These are phyloP conservation scores for Apogon talboti DNA, from an alignment of 2,797 vertebrate genomes.

Conservation along the genomic window DNA sequence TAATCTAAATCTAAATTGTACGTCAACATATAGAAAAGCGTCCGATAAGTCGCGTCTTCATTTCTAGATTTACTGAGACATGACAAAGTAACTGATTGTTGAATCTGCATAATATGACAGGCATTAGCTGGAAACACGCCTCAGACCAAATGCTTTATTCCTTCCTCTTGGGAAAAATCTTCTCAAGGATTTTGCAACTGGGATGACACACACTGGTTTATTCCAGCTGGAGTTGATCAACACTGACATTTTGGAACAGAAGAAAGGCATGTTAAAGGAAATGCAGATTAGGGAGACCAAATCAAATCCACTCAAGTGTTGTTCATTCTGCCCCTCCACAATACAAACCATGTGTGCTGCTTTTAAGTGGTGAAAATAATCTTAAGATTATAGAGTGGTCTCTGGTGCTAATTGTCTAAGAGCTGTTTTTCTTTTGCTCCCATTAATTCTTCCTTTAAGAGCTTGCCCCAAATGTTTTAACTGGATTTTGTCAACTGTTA, in stretches of 20 bases:
- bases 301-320: slow-evolving; percentile 80
- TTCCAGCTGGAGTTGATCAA: slow-evolving; percentile 78
- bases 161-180: slow-evolving; percentile 60
- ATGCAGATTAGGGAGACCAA: slow-evolving; percentile 78
- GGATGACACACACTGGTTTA: slow-evolving; percentile 55
- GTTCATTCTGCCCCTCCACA: slow-evolving; percentile 74
- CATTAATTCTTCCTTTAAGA: slow-evolving; percentile 78
- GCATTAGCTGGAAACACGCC: slow-evolving; percentile 34
- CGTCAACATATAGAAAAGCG: not conserved
- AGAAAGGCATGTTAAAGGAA: slow-evolving; percentile 77
- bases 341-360: slow-evolving; percentile 80
- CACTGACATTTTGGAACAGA: slow-evolving; percentile 72
- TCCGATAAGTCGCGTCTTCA: not conserved
- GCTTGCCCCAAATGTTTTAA: slow-evolving; percentile 71
- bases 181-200: slow-evolving; percentile 57
- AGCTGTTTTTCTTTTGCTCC: slow-evolving; percentile 78
- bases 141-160: slow-evolving; percentile 46
- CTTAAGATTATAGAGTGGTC: slow-evolving; percentile 83
- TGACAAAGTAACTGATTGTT: slow-evolving; percentile 6
- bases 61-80: slow-evolving; percentile 9
- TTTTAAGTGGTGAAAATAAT: slow-evolving; percentile 84
- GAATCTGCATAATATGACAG: slow-evolving; percentile 41
- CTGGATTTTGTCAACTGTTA: slow-evolving; percentile 75
- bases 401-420: slow-evolving; percentile 83
- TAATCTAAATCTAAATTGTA: not conserved